Evolutionary conservation across 1,140 invertebrate genomes (phyloP).

Genomic region (Aphis gossypii): DNA sequence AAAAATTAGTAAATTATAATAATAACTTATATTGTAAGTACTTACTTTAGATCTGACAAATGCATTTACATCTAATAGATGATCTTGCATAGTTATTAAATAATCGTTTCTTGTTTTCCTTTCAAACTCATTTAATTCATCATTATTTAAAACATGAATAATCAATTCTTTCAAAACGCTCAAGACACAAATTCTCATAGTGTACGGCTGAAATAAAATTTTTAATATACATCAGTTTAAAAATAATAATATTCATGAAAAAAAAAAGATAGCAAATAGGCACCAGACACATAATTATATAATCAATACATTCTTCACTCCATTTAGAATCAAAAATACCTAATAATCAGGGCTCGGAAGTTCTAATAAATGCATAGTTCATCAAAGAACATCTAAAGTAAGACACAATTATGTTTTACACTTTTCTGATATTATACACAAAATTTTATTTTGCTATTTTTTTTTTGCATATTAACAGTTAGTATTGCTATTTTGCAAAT

Average conservation of each 20-base stretch:
- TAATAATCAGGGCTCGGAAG: neutral
- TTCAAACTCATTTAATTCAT: slow-evolving; percentile 70
- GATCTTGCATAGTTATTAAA: slow-evolving; percentile 77
- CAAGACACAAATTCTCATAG: slow-evolving; percentile 80
- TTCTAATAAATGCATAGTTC: too few relatives aligned
- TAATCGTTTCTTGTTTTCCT: slow-evolving; percentile 74
- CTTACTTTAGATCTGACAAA: slow-evolving; percentile 80
- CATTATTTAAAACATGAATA: slow-evolving; percentile 68
- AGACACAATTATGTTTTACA: too few relatives aligned
- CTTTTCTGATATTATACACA: too few relatives aligned
- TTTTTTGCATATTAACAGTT: too few relatives aligned
- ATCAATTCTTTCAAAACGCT: slow-evolving; percentile 79
- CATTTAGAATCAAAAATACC: too few relatives aligned
- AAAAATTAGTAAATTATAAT: neutral
- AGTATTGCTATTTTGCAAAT: too few relatives aligned
- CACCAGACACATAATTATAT: neutral
- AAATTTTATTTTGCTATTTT: too few relatives aligned
- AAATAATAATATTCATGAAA: neutral
- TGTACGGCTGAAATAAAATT: slow-evolving; percentile 71
- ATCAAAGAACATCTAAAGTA: too few relatives aligned
- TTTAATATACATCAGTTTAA: neutral
- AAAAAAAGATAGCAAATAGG: neutral
- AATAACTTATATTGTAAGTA: slow-evolving; percentile 7
- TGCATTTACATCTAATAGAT: slow-evolving; percentile 82
- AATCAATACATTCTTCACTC: neutral